phyloP scores from a whole-genome alignment of 92 coral and sea anemone genomes.

The Zoanthus solanderi region DNA sequence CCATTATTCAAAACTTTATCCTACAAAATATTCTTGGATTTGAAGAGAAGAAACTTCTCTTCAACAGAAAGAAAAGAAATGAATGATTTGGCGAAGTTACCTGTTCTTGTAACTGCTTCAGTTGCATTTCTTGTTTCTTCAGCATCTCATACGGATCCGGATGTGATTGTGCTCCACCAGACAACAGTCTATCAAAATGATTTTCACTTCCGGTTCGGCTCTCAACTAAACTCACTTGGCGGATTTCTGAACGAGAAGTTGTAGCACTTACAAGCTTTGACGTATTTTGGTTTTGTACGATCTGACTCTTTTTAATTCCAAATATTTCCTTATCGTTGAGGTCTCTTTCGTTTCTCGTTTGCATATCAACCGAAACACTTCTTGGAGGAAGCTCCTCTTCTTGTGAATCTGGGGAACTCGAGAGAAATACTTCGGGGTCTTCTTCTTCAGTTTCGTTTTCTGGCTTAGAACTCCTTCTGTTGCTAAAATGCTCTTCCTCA shows the following conservation, averaged over 20 bases:
- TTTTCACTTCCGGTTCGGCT: background rate
- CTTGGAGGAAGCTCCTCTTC: background rate
- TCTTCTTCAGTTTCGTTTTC: background rate
- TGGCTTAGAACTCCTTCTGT: background rate
- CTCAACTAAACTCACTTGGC: background rate
- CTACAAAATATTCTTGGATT: too few species aligned
- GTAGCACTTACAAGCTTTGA: background rate
- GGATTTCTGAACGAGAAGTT: background rate
- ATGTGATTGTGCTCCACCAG: conserved; percentile 1
- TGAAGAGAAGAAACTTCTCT: too few species aligned
- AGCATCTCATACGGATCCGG: conserved; percentile 75
- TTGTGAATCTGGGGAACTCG: background rate
- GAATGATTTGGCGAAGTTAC: conserved; percentile 12
- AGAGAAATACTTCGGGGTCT: background rate
- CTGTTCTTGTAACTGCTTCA: conserved; percentile 79
- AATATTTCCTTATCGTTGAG: background rate
- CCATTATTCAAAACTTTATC: too few species aligned
- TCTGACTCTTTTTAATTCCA: background rate
- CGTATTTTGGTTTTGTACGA: background rate
- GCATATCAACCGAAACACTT: background rate
- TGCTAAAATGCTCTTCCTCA: background rate
- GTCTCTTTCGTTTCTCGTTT: background rate
- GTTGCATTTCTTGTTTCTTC: conserved; percentile 72
- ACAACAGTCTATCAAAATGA: background rate
- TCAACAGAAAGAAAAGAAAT: too few species aligned